phyloP scores from a whole-genome alignment of 53 echinoderm and acorn worm species.

The Astropecten irregularis region DNA sequence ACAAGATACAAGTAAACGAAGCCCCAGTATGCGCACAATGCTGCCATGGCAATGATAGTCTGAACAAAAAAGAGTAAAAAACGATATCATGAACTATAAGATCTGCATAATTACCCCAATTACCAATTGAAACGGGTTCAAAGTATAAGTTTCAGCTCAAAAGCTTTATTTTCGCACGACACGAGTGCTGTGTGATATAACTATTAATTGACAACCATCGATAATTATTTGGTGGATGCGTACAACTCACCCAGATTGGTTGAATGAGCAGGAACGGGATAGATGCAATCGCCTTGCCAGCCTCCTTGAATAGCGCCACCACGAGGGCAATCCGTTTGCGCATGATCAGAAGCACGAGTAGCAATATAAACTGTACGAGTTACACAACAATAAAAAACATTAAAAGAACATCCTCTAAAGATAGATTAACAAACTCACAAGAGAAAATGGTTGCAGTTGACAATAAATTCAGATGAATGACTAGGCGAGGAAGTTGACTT shows the following conservation, averaged over 20 bases:
- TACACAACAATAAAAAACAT: no score
- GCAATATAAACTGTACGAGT: constrained; percentile 59
- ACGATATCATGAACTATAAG: no score
- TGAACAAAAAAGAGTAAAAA: constrained; percentile 28
- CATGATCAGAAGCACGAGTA: constrained; percentile 80
- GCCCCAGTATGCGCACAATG: constrained; percentile 73
- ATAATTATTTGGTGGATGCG: no score
- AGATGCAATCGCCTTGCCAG: constrained; percentile 76
- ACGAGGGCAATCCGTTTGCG: constrained; percentile 87
- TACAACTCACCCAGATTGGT: constrained; percentile 85
- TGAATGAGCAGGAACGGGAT: constrained; percentile 83
- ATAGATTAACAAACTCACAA: not conserved
- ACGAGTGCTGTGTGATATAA: no score
- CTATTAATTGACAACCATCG: no score
- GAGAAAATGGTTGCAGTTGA: not conserved
- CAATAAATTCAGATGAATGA: not conserved
- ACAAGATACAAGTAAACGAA: constrained; percentile 76
- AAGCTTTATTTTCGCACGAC: no score
- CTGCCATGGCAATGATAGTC: constrained; percentile 66
- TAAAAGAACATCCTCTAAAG: no score
- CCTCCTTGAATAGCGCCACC: constrained; percentile 91
- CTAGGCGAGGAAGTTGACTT: constrained; percentile 7
- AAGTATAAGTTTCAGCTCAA: no score
- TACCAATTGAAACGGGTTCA: no score
- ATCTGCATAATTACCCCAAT: no score